Evolutionary conservation across 2,113 vertebrate genomes (phyloP), one percentile per base, ranked within the genome.

Genomic region (Campylomormyrus tamandua): DNA sequence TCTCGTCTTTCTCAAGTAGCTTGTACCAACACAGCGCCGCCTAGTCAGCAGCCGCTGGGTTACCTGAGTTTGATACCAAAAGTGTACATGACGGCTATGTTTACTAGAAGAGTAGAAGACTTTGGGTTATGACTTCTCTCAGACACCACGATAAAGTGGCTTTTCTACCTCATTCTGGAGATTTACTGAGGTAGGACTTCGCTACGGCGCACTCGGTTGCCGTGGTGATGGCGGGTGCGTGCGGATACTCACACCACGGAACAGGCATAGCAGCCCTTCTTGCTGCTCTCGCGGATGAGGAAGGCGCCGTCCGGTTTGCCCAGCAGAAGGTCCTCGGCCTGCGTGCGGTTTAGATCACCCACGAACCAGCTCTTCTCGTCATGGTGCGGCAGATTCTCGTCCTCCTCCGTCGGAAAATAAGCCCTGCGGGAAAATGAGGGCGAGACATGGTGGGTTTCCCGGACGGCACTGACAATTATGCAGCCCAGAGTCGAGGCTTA

Each of bases 321-420:
- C 85, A 95, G 93, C 39, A 99, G 97, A 92, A 99, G 95, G 74
- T 99, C 97, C 93, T 99, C 98, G 0, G 98, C 96, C 95, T 99
- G 97, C 58, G 96, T 95, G 91, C 98, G 95, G 94, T 97, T 99
- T 94, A 99, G 93, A 93, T 98, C 96, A 1, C 98, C 98, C 3
- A 98, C 98, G 92, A 99, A 99, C 98, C 98, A 99, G 92, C 97
- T 98, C 94, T 98, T 99, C 96, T 99, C 97, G 56, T 99, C 97
- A 5, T 96, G 96, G 93, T 99, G 98, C 35, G 98, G 97, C 92
- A 98, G 91, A 91, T 96, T 97, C 93, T 99, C 98, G 24, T 99
- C 98, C 90, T 98, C 98, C 93, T 99, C 98, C 45, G 93, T 97
- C 89, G 98, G 95, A 91, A 97, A 98, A 93, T 97, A 99, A 5